phyloP scores from a whole-genome alignment of 2,888 invertebrate genomes.

The Syrphus vitripennis region DNA sequence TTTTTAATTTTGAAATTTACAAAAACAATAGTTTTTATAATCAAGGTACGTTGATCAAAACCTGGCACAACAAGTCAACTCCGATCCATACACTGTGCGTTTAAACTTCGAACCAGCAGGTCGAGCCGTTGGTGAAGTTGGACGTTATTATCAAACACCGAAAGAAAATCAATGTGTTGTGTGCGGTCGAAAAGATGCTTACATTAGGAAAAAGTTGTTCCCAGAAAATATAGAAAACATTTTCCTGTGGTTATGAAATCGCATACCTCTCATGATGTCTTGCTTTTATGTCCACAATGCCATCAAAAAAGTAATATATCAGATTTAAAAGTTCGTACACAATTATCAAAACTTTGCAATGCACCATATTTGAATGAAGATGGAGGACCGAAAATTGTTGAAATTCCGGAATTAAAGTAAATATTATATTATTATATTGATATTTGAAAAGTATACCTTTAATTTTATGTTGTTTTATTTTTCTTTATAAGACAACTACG shows the following conservation, averaged over 20 bases:
- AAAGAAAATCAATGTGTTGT: slow-evolving; percentile 91
- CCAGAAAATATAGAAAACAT: slow-evolving; percentile 89
- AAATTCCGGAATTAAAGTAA: slow-evolving; percentile 79
- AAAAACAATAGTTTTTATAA: not conserved
- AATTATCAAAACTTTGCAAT: slow-evolving; percentile 84
- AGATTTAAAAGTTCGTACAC: slow-evolving; percentile 84
- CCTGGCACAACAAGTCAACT: slow-evolving; percentile 81
- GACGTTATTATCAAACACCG: slow-evolving; percentile 87
- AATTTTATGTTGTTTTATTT: not conserved
- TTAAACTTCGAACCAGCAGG: slow-evolving; percentile 90
- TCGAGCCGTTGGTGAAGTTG: slow-evolving; percentile 86
- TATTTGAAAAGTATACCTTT: too few relatives aligned
- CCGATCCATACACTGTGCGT: slow-evolving; percentile 85
- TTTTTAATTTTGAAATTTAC: not conserved
- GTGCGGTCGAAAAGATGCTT: slow-evolving; percentile 86
- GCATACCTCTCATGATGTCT: slow-evolving; percentile 90
- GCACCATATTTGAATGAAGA: slow-evolving; percentile 84
- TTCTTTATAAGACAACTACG: slow-evolving; percentile 81
- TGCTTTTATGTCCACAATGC: slow-evolving; percentile 87
- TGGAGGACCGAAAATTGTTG: slow-evolving; percentile 76
- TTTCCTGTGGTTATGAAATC: slow-evolving; percentile 90
- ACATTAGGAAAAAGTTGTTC: slow-evolving; percentile 91
- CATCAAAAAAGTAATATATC: slow-evolving; percentile 87
- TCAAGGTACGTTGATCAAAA: slow-evolving; percentile 81
- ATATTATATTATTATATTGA: too few relatives aligned